A percentile compares a stretch with the other conserved stretches of the same genome.
phyloP scores from a whole-genome alignment of 1,140 invertebrate genomes.

The Calosoma granatense region DNA sequence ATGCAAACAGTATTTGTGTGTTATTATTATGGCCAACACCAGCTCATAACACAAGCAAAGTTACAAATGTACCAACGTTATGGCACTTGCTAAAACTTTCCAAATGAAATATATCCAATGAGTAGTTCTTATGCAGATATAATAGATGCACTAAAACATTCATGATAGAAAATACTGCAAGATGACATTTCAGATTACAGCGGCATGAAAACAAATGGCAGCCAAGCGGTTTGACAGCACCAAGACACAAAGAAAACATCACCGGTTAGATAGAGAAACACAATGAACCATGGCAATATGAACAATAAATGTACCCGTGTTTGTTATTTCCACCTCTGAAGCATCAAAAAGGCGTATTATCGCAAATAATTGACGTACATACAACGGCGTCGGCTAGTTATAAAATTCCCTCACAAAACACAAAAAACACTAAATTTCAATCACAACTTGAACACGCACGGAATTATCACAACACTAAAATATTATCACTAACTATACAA shows the following conservation, averaged over 20 bases:
- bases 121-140: too few relatives aligned
- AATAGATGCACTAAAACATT: neutral
- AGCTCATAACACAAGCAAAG: too few relatives aligned
- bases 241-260: constrained; percentile 29
- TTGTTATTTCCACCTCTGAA: constrained; percentile 18
- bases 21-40: too few relatives aligned
- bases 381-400: constrained; percentile 31
- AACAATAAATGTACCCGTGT: constrained; percentile 23
- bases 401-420: constrained; percentile 28
- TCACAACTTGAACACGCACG: constrained; percentile 29
- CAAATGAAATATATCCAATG: too few relatives aligned
- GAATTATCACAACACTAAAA: constrained; percentile 32
- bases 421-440: constrained; percentile 30
- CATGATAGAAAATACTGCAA: constrained; percentile 8
- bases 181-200: constrained; percentile 33
- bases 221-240: constrained; percentile 25
- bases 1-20: too few relatives aligned
- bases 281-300: constrained; percentile 11
- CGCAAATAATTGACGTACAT: constrained; percentile 22
- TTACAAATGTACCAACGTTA: too few relatives aligned
- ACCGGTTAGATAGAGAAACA: constrained; percentile 12
- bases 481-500: constrained; percentile 39
- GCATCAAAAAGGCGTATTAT: constrained; percentile 29
- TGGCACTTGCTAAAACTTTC: too few relatives aligned
- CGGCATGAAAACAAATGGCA: constrained; percentile 32